Conservation (phyloP, 1,140 invertebrate species). For the Tetraneura akinire region DNA sequence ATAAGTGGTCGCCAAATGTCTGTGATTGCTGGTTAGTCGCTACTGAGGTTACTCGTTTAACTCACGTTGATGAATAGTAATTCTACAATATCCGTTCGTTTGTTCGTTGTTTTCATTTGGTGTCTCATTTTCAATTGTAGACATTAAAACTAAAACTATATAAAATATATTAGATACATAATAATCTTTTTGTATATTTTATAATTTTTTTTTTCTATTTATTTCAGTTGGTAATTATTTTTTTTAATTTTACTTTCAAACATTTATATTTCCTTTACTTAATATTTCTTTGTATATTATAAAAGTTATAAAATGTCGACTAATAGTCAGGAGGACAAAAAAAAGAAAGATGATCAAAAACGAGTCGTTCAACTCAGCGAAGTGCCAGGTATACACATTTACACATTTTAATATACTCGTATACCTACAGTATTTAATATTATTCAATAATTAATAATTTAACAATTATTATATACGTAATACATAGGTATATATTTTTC, state of each 20-base stretch:
- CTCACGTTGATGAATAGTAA: constrained; percentile 40
- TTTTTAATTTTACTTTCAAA: neutral
- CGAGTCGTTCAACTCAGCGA: constrained; percentile 10
- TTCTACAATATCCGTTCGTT: constrained; percentile 9
- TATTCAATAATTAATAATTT: too few relatives aligned
- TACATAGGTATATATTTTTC: too few relatives aligned
- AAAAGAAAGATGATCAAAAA: constrained; percentile 35
- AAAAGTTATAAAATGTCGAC: neutral
- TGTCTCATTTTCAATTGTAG: neutral
- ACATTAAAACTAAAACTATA: too few relatives aligned
- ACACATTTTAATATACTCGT: too few relatives aligned
- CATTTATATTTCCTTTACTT: neutral
- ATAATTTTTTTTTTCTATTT: too few relatives aligned
- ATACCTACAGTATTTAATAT: too few relatives aligned
- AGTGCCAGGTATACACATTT: neutral
- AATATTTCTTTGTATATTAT: neutral
- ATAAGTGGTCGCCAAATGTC: constrained; percentile 45
- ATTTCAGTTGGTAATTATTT: too few relatives aligned
- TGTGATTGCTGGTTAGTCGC: constrained; percentile 28
- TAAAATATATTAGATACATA: too few relatives aligned
- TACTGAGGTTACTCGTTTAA: constrained; percentile 28
- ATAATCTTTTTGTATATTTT: too few relatives aligned
- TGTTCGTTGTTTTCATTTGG: constrained; percentile 12
- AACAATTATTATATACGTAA: too few relatives aligned
- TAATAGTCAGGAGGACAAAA: constrained; percentile 15